Evolutionary conservation across 2,888 invertebrate genomes (phyloP), one percentile per base, ranked within the genome.

Genomic region (Lithophane ornitopus): DNA sequence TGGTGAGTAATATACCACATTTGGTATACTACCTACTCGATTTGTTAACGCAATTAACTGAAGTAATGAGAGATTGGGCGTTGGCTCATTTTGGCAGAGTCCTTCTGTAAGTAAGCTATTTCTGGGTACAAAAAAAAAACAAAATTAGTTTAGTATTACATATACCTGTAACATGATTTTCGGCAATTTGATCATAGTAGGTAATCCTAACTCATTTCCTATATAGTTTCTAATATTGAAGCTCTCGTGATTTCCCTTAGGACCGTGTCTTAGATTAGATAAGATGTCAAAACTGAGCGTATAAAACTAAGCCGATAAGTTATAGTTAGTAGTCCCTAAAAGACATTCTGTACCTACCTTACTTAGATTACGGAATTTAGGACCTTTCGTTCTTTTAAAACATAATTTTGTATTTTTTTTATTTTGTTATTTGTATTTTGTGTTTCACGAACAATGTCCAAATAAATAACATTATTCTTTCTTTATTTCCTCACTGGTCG

Each of bases 201-300:
- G 59, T 65, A 58, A 73, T 69, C 22, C 66, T 75, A 70, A 74
- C 58, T 78, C 39, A 44, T 58, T 79, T 79, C 52, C 67, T 59
- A 52, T 46, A 72, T 28, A 63, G 26, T 28, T 19, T 9, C 16
- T 70, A 68, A 63, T 80, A 74, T 80, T 72, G 75, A 81, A 76
- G 78, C 73, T 62, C 52, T 68, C 52, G 19, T 89, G 89, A 90
- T 90, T 90, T 90, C 90, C 90, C 90, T 69, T 12, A 76, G 84
- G 90, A 70, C 74, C 28, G 39, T 76, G 70, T 80, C 83, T 74
- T 85, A 81, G 81, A 83, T 78, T 69, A 80, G 86, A 84, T 86
- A 90, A 86, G 80, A 84, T 80, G 85, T 88, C 86, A 89, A 85
- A 88, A 86, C 65, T 69, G 72, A 76, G 63, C 65, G 63, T 72